Percentiles rank a stretch among this genome's conserved stretches.
Conservation (phyloP, 2,113 vertebrate genomes). For the Meriones unguiculatus region DNA sequence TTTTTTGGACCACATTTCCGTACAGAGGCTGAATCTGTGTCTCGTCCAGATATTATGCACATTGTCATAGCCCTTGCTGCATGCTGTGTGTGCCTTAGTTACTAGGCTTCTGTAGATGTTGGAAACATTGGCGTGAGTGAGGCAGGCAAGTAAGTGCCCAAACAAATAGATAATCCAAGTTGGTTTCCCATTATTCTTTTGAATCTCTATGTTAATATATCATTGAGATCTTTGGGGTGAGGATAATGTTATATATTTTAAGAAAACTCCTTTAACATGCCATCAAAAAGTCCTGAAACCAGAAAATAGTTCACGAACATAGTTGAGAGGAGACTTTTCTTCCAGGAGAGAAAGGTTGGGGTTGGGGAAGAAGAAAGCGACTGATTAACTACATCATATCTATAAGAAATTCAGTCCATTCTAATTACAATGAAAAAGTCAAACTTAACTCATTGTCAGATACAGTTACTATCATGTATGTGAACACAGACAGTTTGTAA, state of each 20-base stretch:
- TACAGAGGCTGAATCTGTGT: neutral
- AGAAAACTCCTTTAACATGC: neutral
- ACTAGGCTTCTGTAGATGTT: neutral
- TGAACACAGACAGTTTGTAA: neutral
- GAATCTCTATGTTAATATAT: neutral
- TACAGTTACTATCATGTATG: neutral
- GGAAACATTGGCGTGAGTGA: neutral
- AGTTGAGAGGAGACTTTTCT: neutral
- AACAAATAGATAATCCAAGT: neutral
- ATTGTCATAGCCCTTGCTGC: neutral
- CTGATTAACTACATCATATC: neutral
- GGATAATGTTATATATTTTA: neutral
- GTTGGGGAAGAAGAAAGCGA: no score
- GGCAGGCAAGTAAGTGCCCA: neutral
- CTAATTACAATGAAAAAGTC: neutral
- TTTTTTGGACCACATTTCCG: neutral
- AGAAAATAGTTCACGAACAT: conserved; percentile 16
- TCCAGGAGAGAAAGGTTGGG: neutral
- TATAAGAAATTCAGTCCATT: neutral
- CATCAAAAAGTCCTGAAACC: neutral
- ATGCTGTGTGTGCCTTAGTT: neutral
- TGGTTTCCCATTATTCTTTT: neutral
- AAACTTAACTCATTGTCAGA: neutral
- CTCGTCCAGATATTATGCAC: neutral
- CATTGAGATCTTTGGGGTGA: neutral